Percentiles rank a stretch among this genome's conserved stretches.
Conservation (phyloP, 2,888 invertebrate genomes). For the Macropis europaea region DNA sequence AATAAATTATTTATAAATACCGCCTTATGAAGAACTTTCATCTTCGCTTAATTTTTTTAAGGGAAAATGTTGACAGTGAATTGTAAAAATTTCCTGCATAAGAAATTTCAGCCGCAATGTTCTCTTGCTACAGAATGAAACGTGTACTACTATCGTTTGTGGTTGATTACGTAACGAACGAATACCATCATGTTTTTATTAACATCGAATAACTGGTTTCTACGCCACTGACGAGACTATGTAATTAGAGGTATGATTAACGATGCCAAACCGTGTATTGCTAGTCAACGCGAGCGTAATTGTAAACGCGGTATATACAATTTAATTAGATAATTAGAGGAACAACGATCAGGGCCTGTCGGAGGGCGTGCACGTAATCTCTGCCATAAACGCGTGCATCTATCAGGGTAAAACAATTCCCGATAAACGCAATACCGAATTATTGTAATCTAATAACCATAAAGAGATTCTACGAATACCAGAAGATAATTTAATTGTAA, state of each 20-base stretch:
- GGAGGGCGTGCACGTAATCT: constrained; percentile 40
- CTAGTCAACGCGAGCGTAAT: constrained; percentile 58
- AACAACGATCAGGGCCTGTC: constrained; percentile 32
- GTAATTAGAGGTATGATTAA: constrained; percentile 52
- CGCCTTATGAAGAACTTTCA: no score
- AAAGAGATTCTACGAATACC: constrained; percentile 2
- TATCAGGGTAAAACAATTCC: neutral
- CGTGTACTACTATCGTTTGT: no score
- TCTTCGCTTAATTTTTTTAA: no score
- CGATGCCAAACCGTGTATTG: constrained; percentile 63
- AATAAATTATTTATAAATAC: no score
- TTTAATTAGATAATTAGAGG: constrained; percentile 51
- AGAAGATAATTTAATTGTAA: no score
- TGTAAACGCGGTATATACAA: constrained; percentile 31
- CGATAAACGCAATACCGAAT: neutral
- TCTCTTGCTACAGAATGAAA: no score
- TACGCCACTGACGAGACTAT: constrained; percentile 36
- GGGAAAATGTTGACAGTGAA: no score
- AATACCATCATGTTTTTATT: neutral
- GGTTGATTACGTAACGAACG: neutral
- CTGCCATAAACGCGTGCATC: neutral
- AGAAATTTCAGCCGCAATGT: no score
- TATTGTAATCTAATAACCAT: neutral
- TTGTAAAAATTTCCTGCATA: no score
- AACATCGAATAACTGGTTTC: neutral